Conservation (phyloP, 1,140 invertebrate species). For the Ctenoplectra terminalis region DNA sequence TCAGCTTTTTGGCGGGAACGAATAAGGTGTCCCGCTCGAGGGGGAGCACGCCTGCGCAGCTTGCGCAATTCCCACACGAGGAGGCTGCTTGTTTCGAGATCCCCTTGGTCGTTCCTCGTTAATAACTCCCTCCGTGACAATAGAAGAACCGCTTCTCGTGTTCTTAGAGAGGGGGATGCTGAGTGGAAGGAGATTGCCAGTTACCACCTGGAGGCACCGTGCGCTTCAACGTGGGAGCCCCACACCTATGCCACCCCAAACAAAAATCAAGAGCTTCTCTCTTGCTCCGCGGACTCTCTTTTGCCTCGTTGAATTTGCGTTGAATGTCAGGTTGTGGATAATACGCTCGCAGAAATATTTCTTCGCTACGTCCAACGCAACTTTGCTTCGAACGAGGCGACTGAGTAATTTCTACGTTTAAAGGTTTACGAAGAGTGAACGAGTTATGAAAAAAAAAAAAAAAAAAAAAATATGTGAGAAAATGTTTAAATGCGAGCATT, state of each 20-base stretch:
- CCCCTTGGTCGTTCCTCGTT: constrained; percentile 63
- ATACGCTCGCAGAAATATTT: no score
- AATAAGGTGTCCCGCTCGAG: constrained; percentile 62
- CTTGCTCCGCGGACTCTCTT: neutral
- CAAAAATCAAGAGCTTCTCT: neutral
- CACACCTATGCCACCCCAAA: constrained; percentile 61
- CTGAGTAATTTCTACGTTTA: no score
- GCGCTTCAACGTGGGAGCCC: constrained; percentile 72
- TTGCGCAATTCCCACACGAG: constrained; percentile 68
- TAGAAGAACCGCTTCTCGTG: constrained; percentile 52
- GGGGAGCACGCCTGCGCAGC: constrained; percentile 59
- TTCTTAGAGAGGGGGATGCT: constrained; percentile 56
- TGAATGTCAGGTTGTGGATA: constrained; percentile 26
- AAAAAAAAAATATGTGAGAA: neutral
- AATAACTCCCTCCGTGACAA: constrained; percentile 69
- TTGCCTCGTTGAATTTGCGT: constrained; percentile 14
- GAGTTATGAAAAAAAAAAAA: no score
- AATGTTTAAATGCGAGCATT: neutral
- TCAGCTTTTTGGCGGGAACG: constrained; percentile 63
- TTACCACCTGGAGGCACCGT: constrained; percentile 69
- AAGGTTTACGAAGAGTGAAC: no score
- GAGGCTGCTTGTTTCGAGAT: constrained; percentile 47
- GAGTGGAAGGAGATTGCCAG: constrained; percentile 62
- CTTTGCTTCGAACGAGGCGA: no score
- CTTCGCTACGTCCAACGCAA: no score